Percentiles rank a stretch among this genome's conserved stretches.
Conservation (phyloP, 1,140 invertebrate genomes). For the Papilio glaucus region DNA sequence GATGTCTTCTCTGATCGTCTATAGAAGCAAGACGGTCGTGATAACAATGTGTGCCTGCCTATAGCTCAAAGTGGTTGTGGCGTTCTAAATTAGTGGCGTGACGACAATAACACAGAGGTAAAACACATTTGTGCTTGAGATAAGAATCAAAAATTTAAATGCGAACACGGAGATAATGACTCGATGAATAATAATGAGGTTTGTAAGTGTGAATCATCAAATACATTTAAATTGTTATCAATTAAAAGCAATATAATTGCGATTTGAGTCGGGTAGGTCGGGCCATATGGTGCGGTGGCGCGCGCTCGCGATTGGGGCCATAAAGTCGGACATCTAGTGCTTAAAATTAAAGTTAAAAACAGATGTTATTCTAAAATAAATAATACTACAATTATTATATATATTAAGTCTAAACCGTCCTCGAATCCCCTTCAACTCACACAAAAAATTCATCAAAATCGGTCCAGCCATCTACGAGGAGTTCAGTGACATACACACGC, state of each 20-base stretch:
- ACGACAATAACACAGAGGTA: constrained; percentile 73
- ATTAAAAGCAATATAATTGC: constrained; percentile 84
- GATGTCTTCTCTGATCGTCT: too few species aligned
- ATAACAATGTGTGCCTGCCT: constrained; percentile 28
- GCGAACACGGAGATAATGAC: constrained; percentile 77
- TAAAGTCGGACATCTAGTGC: constrained; percentile 39
- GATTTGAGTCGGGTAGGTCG: constrained; percentile 74
- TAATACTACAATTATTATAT: neutral
- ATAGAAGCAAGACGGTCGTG: neutral
- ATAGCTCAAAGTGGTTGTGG: constrained; percentile 21
- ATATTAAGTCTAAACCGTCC: too few species aligned
- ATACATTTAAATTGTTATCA: constrained; percentile 84
- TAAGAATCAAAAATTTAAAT: constrained; percentile 72
- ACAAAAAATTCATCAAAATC: too few species aligned
- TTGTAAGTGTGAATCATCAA: constrained; percentile 82
- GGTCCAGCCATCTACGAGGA: too few species aligned
- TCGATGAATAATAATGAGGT: constrained; percentile 82
- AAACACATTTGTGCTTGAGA: constrained; percentile 77
- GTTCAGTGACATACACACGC: too few species aligned
- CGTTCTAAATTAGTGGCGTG: constrained; percentile 62
- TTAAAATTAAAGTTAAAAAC: neutral
- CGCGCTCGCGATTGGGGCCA: constrained; percentile 62
- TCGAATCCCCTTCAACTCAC: too few species aligned
- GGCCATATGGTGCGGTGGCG: constrained; percentile 71
- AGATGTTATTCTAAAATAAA: too few species aligned